Percentiles rank a stretch among this genome's conserved stretches.
Evolutionary conservation across 2,113 vertebrate species (phyloP).

Genomic region (Smithornis capensis): DNA sequence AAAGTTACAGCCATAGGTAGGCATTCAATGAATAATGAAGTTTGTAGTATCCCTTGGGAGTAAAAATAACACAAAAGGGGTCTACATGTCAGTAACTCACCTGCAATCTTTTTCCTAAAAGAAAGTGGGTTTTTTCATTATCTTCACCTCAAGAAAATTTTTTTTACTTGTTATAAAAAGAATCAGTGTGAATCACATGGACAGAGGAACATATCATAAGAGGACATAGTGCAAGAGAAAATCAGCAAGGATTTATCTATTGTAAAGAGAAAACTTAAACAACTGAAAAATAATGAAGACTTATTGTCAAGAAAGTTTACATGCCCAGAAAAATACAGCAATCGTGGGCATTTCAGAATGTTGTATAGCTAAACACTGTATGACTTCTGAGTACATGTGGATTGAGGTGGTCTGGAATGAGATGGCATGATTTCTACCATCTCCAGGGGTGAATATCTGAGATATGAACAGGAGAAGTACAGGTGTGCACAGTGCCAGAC

Average conservation of each 20-base stretch:
- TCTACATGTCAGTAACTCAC: not conserved
- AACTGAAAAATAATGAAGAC: not conserved
- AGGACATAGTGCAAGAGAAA: not conserved
- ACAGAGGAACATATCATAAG: not conserved
- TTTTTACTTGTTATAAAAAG: not conserved
- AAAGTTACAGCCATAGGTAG: not conserved
- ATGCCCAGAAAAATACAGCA: not conserved
- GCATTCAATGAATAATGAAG: not conserved
- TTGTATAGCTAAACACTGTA: not conserved
- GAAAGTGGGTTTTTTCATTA: not conserved
- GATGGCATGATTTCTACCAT: not conserved
- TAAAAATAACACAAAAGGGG: not conserved
- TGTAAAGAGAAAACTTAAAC: not conserved
- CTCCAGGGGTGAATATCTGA: fast-evolving
- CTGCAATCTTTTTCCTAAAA: not conserved
- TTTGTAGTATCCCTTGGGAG: not conserved
- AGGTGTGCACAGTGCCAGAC: not conserved
- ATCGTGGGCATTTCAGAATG: not conserved
- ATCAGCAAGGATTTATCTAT: not conserved
- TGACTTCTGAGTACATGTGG: not conserved
- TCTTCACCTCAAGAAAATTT: not conserved
- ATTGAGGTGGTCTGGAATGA: not conserved
- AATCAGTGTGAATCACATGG: not conserved
- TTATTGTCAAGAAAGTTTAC: not conserved
- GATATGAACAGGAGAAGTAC: not conserved